phyloP scores from a whole-genome alignment of 2,888 invertebrate genomes.

The Chloroclystis v-ata region DNA sequence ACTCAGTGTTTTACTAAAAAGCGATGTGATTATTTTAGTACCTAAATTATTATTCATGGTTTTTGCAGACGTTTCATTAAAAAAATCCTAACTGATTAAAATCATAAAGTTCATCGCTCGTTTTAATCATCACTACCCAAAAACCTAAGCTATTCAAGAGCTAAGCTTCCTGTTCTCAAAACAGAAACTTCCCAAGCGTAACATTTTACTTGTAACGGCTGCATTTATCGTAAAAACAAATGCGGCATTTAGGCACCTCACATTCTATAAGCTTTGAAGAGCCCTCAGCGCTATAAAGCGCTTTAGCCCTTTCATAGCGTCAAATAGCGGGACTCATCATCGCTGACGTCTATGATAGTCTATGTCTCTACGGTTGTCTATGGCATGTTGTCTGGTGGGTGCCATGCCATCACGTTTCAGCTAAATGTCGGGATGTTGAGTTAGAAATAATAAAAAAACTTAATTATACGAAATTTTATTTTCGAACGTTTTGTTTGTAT shows the following conservation, averaged over 20 bases:
- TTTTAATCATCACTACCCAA: background rate
- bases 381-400: background rate
- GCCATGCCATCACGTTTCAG: background rate
- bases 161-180: background rate
- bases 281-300: slow-evolving; percentile 16
- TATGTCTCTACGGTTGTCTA: background rate
- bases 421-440: no score
- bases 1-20: no score
- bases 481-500: no score
- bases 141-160: background rate
- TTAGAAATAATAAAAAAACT: no score
- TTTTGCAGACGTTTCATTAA: no score
- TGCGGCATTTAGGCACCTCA: slow-evolving; percentile 12
- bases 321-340: slow-evolving; percentile 19
- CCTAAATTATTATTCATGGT: no score
- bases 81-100: no score
- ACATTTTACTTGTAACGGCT: slow-evolving; percentile 7
- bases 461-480: no score
- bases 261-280: slow-evolving; percentile 11
- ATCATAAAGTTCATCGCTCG: no score
- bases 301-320: slow-evolving; percentile 21
- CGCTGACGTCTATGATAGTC: background rate
- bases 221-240: slow-evolving; percentile 19
- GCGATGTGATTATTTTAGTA: no score
- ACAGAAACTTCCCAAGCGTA: background rate